These are phyloP conservation scores for Lasiurus borealis DNA, from an alignment of 2,113 vertebrate genomes.

Conservation along the genomic window DNA sequence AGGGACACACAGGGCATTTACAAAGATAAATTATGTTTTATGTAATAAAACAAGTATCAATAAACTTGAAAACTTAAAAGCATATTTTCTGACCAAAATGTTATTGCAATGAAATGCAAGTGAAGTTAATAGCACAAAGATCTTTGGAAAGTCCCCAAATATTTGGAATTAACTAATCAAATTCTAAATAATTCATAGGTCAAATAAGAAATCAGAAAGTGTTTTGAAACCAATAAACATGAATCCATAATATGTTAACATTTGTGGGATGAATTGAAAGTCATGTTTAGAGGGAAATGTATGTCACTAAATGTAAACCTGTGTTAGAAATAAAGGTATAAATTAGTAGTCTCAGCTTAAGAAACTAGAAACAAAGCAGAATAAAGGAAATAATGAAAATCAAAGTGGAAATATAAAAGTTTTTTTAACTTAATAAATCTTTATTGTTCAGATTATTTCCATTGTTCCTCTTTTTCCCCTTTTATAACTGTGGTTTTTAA, in stretches of 20 bases:
- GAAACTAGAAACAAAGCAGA: not conserved
- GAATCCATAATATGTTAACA: not conserved
- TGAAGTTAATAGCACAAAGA: not conserved
- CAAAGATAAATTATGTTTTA: not conserved
- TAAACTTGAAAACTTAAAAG: slow-evolving; percentile 24
- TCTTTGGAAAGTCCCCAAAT: slow-evolving; percentile 2
- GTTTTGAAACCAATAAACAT: slow-evolving; percentile 7
- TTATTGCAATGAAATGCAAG: not conserved
- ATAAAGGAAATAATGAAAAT: not conserved
- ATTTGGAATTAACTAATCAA: not conserved
- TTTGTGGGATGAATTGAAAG: not conserved
- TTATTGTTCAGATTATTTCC: too few species aligned
- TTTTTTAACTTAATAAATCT: not conserved
- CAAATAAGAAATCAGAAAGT: slow-evolving; percentile 15
- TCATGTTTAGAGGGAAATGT: not conserved
- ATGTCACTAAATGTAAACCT: not conserved
- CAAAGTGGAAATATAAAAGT: not conserved
- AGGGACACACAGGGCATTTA: not conserved
- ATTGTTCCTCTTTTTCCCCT: too few species aligned
- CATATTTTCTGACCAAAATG: not conserved
- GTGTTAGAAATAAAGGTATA: not conserved
- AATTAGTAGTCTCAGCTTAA: not conserved
- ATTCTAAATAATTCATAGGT: not conserved
- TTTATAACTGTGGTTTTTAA: too few species aligned
- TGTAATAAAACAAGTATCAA: slow-evolving; percentile 28